These are phyloP conservation scores for Sesia apiformis DNA, from an alignment of 2,888 invertebrate genomes.

Conservation along the genomic window DNA sequence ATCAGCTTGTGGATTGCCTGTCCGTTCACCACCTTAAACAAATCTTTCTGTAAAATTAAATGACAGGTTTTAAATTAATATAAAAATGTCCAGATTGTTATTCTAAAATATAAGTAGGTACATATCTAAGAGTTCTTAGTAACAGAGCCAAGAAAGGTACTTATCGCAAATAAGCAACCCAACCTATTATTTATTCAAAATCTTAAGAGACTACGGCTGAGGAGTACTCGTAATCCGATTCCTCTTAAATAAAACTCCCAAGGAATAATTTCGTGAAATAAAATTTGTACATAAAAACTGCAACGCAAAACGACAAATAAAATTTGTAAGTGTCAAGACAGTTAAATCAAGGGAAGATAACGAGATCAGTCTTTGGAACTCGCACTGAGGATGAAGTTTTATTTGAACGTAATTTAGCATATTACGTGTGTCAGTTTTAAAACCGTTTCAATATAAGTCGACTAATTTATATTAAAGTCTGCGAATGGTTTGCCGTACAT, in stretches of 20 bases:
- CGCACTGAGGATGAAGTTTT: conserved; percentile 26
- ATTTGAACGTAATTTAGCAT: conserved; percentile 45
- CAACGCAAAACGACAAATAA: conserved; percentile 50
- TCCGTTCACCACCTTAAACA: no score
- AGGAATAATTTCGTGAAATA: conserved; percentile 43
- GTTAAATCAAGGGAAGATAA: conserved; percentile 58
- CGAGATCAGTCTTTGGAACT: conserved; percentile 44
- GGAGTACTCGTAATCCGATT: conserved; percentile 36
- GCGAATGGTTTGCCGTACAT: background rate
- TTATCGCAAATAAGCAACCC: background rate
- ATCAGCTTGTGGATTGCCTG: no score
- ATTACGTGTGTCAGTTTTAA: background rate
- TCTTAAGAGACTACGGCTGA: conserved; percentile 25
- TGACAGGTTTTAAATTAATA: no score
- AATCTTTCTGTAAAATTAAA: no score
- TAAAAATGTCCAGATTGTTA: no score
- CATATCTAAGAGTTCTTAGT: no score
- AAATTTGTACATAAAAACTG: conserved; percentile 57
- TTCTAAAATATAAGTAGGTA: no score
- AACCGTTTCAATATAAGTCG: background rate
- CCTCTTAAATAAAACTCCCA: conserved; percentile 36
- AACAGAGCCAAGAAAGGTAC: background rate
- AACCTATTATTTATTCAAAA: conserved; percentile 12
- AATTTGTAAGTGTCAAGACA: conserved; percentile 64
- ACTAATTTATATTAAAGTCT: background rate